Evolutionary conservation across 1,140 invertebrate genomes (phyloP).

Genomic region (Heliconius nattereri): DNA sequence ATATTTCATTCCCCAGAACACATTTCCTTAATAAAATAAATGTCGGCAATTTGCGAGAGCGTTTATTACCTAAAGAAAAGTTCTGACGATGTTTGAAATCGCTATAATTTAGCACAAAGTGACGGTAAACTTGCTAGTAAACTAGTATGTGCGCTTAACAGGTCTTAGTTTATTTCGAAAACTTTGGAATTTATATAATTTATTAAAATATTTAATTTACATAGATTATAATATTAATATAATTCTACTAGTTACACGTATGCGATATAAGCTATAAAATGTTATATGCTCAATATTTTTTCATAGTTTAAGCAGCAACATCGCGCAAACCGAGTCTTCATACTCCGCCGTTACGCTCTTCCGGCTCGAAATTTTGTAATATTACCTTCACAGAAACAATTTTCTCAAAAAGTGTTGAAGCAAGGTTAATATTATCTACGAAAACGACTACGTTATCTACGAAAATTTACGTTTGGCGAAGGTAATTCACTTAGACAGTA

Average conservation of each 20-base stretch:
- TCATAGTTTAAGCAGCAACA: background rate
- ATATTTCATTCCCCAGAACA: conserved; percentile 14
- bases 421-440: background rate
- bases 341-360: conserved; percentile 19
- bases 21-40: conserved; percentile 30
- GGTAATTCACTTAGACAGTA: conserved; percentile 10
- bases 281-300: background rate
- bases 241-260: background rate
- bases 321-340: conserved; percentile 6
- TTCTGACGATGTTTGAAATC: conserved; percentile 55
- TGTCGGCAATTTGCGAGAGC: conserved; percentile 47
- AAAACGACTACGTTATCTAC: no score
- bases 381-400: conserved; percentile 28
- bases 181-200: background rate
- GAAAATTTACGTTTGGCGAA: conserved; percentile 28
- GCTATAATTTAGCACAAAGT: conserved; percentile 30
- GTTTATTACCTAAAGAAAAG: conserved; percentile 76
- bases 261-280: background rate
- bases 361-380: conserved; percentile 25
- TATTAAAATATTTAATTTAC: background rate
- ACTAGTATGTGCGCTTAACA: conserved; percentile 13
- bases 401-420: conserved; percentile 23
- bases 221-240: background rate
- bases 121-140: conserved; percentile 11
- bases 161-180: conserved; percentile 20